phyloP scores from a whole-genome alignment of 2,113 vertebrate genomes.

The Meriones unguiculatus region DNA sequence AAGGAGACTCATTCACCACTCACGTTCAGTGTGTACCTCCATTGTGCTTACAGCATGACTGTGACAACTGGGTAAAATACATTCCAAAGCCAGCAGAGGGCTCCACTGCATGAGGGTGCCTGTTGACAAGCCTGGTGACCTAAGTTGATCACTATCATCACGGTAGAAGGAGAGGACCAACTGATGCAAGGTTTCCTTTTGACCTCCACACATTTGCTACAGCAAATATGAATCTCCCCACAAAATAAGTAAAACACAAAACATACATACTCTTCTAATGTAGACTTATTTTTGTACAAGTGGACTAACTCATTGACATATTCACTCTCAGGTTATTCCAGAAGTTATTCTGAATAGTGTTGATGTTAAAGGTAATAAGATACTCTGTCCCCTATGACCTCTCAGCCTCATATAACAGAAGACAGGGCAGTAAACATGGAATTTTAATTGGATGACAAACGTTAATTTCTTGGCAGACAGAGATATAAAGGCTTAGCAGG shows the following conservation, averaged over 20 bases:
- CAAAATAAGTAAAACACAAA: neutral
- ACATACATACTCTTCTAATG: too few relatives aligned
- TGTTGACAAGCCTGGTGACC: neutral
- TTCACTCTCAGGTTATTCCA: neutral
- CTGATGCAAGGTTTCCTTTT: too few relatives aligned
- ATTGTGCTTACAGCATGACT: neutral
- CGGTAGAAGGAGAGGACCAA: neutral
- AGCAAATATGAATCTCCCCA: neutral
- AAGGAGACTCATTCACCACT: neutral
- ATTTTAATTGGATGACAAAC: constrained; percentile 10
- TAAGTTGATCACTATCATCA: neutral
- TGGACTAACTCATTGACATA: neutral
- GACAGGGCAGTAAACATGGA: neutral
- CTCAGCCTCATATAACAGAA: neutral
- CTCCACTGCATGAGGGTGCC: too few relatives aligned
- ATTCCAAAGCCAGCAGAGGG: neutral
- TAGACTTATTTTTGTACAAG: neutral
- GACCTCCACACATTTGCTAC: neutral
- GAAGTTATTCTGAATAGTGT: neutral
- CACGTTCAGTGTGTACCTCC: neutral
- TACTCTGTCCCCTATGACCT: neutral
- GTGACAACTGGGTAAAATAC: neutral
- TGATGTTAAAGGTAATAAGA: neutral
- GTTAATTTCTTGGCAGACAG: neutral
- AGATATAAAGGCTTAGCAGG: neutral